Evolutionary conservation across 2,113 vertebrate genomes (phyloP), one percentile per base, ranked within the genome.

Genomic region (Engraulis encrasicolus): DNA sequence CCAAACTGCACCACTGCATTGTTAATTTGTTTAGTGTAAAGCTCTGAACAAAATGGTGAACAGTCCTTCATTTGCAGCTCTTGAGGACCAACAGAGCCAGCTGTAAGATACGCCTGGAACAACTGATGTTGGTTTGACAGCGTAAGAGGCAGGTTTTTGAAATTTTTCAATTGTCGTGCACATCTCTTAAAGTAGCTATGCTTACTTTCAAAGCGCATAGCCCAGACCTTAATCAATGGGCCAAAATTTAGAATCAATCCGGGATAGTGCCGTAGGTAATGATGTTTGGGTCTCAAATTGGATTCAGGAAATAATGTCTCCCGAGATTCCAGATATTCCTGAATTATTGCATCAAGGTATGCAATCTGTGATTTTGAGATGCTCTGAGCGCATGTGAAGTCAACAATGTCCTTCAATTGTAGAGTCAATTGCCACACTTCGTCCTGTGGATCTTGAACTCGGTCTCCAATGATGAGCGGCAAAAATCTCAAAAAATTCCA

Each of bases 41-140:
- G 82, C 14, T 23, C 82, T 50, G 85, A 23, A 80, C 88, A 82
- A 86, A 89, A 90, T 74, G 82, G 87, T 36, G 23, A 85, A n/a
- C n/a, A 58, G 40, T 50, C 74, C 87, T 87, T 87, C 36, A 86
- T 82, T 82, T 87, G 85, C 66, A 89, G 80, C 27, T 34, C 38
- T 81, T 71, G 36, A 11, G 48, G 78, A 66, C 36, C 45, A 6
- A 84, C 14, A 23, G 83, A 84, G 4, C 79, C 89, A 23, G 84
- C 86, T 45, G 71, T 87, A 81, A 90, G 86, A 78, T 79, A 90
- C 5, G 84, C 84, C 58, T 89, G 87, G 74, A 79, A 78, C 83
- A 90, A 84, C 23, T 89, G 88, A 88, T 89, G 88, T 11, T 81
- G 85, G n/a, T 90, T 66, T 12, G 87, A 86, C 0, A 86, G 80